Percentiles rank a stretch among this genome's conserved stretches.
phyloP scores from a whole-genome alignment of 1,140 invertebrate species.

The Bathynomus jamesi region DNA sequence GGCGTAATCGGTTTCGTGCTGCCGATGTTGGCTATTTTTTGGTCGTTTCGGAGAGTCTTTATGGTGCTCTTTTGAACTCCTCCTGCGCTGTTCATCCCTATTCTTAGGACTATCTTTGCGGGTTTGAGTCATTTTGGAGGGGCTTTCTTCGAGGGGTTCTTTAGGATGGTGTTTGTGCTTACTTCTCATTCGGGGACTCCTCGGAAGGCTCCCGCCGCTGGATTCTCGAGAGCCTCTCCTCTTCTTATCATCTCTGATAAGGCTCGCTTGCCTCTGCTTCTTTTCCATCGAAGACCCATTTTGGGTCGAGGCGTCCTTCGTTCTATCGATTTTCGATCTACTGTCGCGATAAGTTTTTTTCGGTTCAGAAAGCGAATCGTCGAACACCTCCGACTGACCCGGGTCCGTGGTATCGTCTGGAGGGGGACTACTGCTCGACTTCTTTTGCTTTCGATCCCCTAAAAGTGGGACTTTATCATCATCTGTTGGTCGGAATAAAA shows the following conservation, averaged over 20 bases:
- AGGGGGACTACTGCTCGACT: constrained; percentile 22
- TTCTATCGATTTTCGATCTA: neutral
- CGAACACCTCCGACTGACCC: constrained; percentile 35
- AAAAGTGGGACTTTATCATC: neutral
- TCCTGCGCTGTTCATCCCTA: neutral
- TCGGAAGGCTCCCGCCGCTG: neutral
- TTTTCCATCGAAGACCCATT: neutral
- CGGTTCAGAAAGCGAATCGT: constrained; percentile 33
- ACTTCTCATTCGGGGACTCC: constrained; percentile 10
- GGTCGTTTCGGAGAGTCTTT: neutral
- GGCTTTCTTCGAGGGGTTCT: neutral
- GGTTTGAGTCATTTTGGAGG: neutral
- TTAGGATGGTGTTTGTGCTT: constrained; percentile 4
- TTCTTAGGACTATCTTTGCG: neutral
- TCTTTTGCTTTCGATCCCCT: neutral
- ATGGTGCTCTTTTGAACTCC: neutral
- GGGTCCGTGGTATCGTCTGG: constrained; percentile 32
- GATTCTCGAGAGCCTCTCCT: constrained; percentile 5
- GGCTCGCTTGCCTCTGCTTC: neutral
- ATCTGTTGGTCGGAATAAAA: neutral
- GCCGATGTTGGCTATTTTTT: neutral
- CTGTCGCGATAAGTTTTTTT: constrained; percentile 12
- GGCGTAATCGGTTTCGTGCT: neutral
- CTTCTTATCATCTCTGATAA: constrained; percentile 7
- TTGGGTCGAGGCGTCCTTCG: neutral